These are phyloP conservation scores for Emydura subglobosa DNA, from an alignment of 2,113 vertebrate genomes.

Conservation along the genomic window DNA sequence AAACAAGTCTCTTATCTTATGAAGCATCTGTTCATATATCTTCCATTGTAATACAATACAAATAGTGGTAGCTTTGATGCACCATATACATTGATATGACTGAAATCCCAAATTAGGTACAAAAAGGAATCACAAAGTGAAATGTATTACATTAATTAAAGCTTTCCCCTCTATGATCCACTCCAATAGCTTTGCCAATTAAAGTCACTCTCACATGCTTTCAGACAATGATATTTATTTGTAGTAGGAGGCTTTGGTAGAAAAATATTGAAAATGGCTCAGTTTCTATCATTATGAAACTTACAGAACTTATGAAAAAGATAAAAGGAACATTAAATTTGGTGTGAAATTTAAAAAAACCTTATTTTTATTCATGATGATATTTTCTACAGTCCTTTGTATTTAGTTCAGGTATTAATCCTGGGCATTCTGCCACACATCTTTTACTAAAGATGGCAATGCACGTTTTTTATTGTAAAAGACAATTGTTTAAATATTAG, in stretches of 20 bases:
- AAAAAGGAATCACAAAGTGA: constrained; percentile 49
- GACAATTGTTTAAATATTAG: constrained; percentile 17
- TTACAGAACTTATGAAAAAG: neutral
- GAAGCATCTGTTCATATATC: neutral
- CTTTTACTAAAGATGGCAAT: neutral
- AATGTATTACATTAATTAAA: constrained; percentile 71
- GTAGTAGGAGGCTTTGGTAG: constrained; percentile 44
- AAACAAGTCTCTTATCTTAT: neutral
- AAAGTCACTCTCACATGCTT: constrained; percentile 50
- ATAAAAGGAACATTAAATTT: neutral
- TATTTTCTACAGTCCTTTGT: neutral
- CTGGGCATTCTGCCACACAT: neutral
- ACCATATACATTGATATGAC: constrained; percentile 60
- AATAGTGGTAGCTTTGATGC: constrained; percentile 36
- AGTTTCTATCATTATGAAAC: neutral
- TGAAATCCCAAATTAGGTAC: constrained; percentile 55
- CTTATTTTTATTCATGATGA: neutral
- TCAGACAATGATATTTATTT: constrained; percentile 53
- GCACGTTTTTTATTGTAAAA: neutral
- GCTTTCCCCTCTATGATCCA: constrained; percentile 48
- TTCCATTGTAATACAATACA: constrained; percentile 29
- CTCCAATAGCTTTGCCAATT: constrained; percentile 74
- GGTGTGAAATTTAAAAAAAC: neutral
- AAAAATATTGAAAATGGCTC: constrained; percentile 53
- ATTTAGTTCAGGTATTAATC: neutral